Evolutionary conservation across 2,888 invertebrate species (phyloP), one percentile per base, ranked within the genome.

Genomic region (Monochamus alternatus): DNA sequence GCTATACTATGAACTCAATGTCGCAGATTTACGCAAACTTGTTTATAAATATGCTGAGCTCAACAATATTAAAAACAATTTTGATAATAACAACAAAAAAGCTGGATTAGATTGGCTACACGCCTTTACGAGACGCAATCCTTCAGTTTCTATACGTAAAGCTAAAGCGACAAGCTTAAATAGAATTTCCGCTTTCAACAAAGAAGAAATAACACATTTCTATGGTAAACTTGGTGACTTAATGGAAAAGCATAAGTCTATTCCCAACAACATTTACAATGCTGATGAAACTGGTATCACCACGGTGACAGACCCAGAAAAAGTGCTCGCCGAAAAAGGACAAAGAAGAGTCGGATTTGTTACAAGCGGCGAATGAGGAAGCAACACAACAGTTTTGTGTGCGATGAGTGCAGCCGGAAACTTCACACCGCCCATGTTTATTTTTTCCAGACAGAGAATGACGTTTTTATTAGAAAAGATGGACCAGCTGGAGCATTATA

Each of bases 21-120:
- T 73, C 38, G 38, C 38, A 38, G 74, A 75, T 75, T 65, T 75
- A 52, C 77, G 77, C n/a, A n/a, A n/a, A n/a, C n/a, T n/a, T n/a
- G n/a, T n/a, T 75, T 80, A 75, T 74, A 80, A 80, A 78, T 81
- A 80, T 77, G 76, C 78, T 74, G 77, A 76, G 75, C 74, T 75
- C 68, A 80, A 78, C 60, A 77, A 77, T 77, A 80, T 80, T 73
- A 78, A 77, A 77, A 78, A 80, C 73, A 78, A 77, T 74, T 78
- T 81, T 73, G 76, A 81, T 80, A 38, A 69, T 74, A 78, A 62
- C 74, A 81, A 74, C 72, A 78, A 79, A 81, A 81, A 73, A 52
- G 75, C 78, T 68, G 73, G 81, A 77, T 67, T 76, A 58, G 78
- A 76, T 69, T 76, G 74, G 76, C 76, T 76, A 38, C 71, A 78